Evolutionary conservation across 2,888 invertebrate species (phyloP), one percentile per base, ranked within the genome.

Genomic region (Lordiphosa andalusiaca): DNA sequence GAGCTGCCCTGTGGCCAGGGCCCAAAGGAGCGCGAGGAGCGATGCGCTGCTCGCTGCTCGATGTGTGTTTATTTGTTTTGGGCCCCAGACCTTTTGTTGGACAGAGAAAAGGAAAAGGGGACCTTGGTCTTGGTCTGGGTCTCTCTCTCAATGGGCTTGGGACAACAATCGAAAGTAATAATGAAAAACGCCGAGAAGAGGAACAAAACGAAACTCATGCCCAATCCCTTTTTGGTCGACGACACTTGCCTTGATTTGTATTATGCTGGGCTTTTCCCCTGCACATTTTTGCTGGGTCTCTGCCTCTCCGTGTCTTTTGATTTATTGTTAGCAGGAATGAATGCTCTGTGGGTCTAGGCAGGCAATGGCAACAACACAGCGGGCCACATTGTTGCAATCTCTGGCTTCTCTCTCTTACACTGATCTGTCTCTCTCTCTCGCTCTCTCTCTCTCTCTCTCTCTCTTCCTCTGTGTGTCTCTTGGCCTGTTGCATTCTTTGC

Each of bases 201-300:
- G 10, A 42, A 41, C 30, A 53, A 47, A 38, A 53, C 12, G 12
- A 53, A 39, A 35, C 38, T n/a, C 42, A 25, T 23, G 30, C 52
- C 21, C n/a, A 40, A 30, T 25, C 10, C 56, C 56, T 33, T 47
- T 40, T 35, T 36, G 49, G 50, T 23, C 38, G 68, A 71, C 83
- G 76, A 83, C 77, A 83, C 77, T 83, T 77, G 77, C 84, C 76
- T 83, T 83, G 73, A 83, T 83, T 77, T 83, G 70, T 83, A 83
- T 80, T 83, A 68, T 83, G 71, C 33, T 65, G 63, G 63, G 57
- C 56, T 65, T 65, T 64, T 57, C 57, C 66, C 37, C 23, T 49
- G 36, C 38, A 49, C 44, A 33, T 59, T 71, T 71, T 54, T 60
- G 71, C 72, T 65, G 13, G 42, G 7, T n/a, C 33, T 13, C 38